These are phyloP conservation scores for Caenorhabditis zanzibari DNA, from an alignment of 2,888 invertebrate species.

Conservation along the genomic window DNA sequence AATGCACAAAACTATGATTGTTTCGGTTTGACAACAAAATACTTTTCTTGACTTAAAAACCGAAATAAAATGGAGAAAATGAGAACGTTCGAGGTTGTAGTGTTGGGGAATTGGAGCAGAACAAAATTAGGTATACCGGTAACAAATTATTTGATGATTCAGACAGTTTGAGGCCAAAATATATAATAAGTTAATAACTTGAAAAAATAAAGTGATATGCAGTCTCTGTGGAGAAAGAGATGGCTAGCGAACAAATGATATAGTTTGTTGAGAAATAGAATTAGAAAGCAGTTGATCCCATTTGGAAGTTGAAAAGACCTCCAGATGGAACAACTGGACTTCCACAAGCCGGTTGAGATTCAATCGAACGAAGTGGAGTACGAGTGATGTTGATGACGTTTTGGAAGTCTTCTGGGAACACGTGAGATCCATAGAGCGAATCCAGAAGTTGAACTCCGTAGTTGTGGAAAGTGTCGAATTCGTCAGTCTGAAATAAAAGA, in stretches of 20 bases:
- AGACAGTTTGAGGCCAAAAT: not conserved
- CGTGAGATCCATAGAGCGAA: slow-evolving; percentile 13
- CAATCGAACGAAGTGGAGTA: slow-evolving; percentile 46
- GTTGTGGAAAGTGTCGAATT: slow-evolving; percentile 65
- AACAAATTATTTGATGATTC: slow-evolving; percentile 50
- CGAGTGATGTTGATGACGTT: slow-evolving; percentile 31
- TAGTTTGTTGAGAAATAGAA: not conserved
- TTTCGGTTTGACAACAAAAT: slow-evolving; percentile 12
- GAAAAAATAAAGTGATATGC: slow-evolving; percentile 19
- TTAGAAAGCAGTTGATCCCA: slow-evolving; percentile 43
- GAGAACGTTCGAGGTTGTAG: slow-evolving; percentile 34
- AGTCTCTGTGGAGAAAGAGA: not conserved
- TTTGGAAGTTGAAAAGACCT: slow-evolving; percentile 27
- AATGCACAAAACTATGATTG: not conserved
- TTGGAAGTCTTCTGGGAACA: slow-evolving; percentile 41
- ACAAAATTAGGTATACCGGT: slow-evolving; percentile 40
- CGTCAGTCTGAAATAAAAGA: slow-evolving; percentile 59
- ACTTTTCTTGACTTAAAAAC: slow-evolving; percentile 7
- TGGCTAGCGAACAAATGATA: slow-evolving; percentile 39
- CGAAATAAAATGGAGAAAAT: not conserved
- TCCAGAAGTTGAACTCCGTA: slow-evolving; percentile 55
- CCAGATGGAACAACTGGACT: slow-evolving; percentile 34
- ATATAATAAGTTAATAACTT: not conserved
- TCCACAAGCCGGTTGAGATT: slow-evolving; percentile 35
- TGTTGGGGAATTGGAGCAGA: not conserved